A percentile compares a stretch with the other conserved stretches of the same genome.
phyloP scores from a whole-genome alignment of 2,888 invertebrate species.

The Clusia tigrina region DNA sequence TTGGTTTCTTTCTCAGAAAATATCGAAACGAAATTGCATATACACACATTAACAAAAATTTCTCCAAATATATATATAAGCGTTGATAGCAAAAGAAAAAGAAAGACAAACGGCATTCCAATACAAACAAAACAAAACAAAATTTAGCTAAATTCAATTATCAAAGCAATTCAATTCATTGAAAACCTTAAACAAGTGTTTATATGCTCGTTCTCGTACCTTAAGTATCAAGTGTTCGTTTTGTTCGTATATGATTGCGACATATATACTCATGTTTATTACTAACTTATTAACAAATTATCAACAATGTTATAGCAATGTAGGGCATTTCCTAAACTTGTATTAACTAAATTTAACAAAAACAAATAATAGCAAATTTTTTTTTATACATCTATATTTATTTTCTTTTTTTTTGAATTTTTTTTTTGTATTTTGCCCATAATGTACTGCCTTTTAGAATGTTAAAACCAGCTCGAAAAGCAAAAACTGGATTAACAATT shows the following conservation, averaged over 20 bases:
- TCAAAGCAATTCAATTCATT: background rate
- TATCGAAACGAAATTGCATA: conserved; percentile 3
- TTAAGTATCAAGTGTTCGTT: conserved; percentile 31
- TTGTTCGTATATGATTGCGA: background rate
- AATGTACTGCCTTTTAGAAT: background rate
- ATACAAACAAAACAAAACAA: conserved; percentile 10
- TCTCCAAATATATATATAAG: background rate
- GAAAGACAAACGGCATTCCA: conserved; percentile 1
- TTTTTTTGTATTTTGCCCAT: background rate
- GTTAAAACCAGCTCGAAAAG: background rate
- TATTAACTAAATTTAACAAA: background rate
- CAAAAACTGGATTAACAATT: background rate
- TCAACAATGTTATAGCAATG: background rate
- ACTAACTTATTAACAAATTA: background rate
- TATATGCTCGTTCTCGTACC: conserved; percentile 34
- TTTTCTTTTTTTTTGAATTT: background rate
- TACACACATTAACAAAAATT: background rate
- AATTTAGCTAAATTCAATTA: conserved; percentile 26
- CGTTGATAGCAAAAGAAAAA: background rate
- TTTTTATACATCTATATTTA: too few species aligned
- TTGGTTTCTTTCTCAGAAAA: conserved; percentile 30
- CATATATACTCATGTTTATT: conserved; percentile 7
- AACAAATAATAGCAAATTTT: background rate
- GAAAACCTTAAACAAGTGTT: conserved; percentile 15
- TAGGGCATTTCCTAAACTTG: background rate